Evolutionary conservation across 2,113 vertebrate genomes (phyloP).

Genomic region (Chionis minor): DNA sequence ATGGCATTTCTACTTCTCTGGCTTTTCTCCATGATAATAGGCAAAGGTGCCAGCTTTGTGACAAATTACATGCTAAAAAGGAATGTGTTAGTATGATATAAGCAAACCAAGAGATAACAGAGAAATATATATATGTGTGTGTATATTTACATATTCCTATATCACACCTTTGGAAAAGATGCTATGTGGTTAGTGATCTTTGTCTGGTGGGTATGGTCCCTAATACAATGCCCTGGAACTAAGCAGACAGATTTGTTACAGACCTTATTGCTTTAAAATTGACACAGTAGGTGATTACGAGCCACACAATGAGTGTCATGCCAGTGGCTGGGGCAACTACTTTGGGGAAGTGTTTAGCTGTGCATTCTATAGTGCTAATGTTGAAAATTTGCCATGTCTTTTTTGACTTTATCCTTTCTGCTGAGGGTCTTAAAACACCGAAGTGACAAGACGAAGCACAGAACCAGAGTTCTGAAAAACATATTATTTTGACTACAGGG

Average conservation of each 20-base stretch:
- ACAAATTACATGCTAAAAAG: not conserved
- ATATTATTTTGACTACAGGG: not conserved
- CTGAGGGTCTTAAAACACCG: not conserved
- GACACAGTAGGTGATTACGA: fast-evolving
- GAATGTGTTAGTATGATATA: not conserved
- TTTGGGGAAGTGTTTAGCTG: not conserved
- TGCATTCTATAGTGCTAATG: not conserved
- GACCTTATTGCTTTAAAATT: not conserved
- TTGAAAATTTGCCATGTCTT: not conserved
- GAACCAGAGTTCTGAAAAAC: not conserved
- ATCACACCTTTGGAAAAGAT: not conserved
- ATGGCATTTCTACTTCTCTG: not conserved
- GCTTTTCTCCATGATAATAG: not conserved
- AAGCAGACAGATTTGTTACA: not conserved
- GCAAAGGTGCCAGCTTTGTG: not conserved
- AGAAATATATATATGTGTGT: not conserved
- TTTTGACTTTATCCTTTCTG: not conserved
- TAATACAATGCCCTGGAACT: not conserved
- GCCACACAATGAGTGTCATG: not conserved
- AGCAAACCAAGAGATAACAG: not conserved
- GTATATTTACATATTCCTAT: not conserved
- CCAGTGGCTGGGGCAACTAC: not conserved
- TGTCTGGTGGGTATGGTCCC: not conserved
- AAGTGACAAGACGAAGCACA: not conserved
- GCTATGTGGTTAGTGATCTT: not conserved